A percentile compares a stretch with the other conserved stretches of the same genome.
These are phyloP conservation scores for Melanogrammus aeglefinus DNA, from an alignment of 2,797 vertebrate genomes.

Conservation along the genomic window DNA sequence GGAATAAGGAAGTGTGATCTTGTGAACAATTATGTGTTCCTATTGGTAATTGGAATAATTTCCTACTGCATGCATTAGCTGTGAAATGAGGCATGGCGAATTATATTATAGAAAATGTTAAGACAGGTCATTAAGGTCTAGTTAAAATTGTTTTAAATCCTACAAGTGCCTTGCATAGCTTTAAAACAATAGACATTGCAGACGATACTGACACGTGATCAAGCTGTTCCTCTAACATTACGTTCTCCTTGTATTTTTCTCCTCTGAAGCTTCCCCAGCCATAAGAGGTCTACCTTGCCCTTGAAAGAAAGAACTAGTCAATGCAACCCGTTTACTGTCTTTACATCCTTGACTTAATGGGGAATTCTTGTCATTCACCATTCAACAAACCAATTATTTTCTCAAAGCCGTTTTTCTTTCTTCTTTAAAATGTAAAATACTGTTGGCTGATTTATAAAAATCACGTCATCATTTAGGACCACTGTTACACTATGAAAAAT, in stretches of 20 bases:
- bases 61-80: background rate
- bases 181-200: background rate
- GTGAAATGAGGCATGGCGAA: background rate
- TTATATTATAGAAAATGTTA: background rate
- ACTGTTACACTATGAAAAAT: background rate
- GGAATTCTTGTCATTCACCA: background rate
- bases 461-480: background rate
- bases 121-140: background rate
- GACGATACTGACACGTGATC: background rate
- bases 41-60: background rate
- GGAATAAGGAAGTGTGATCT: background rate
- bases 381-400: constrained; percentile 30
- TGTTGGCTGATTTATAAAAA: background rate
- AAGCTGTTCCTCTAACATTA: background rate
- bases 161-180: background rate
- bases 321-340: constrained; percentile 24
- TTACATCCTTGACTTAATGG: background rate
- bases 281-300: constrained; percentile 22
- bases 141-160: too few species aligned
- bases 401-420: constrained; percentile 12
- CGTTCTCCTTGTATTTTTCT: constrained; percentile 13
- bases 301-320: background rate
- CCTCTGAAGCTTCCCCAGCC: background rate
- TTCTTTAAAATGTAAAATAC: too few species aligned
- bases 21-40: too few species aligned